Evolutionary conservation across 2,113 vertebrate genomes (phyloP), one percentile per base, ranked within the genome.

Genomic region (Datnioides undecimradiatus): DNA sequence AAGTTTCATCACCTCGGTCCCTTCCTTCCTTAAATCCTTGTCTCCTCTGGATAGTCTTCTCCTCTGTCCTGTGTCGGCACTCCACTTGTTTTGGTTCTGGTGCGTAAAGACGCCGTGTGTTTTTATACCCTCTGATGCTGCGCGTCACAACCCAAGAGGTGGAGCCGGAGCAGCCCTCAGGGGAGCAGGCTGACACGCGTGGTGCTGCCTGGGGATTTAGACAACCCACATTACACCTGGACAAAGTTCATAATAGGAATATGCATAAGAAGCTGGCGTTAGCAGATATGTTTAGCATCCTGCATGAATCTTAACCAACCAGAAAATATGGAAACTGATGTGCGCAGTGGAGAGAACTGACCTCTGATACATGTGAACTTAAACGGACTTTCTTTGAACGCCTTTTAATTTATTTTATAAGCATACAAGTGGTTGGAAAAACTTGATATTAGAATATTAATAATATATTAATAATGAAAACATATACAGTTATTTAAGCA

Each of bases 211-310:
- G 81, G 89, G 86, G 87, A 79, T 73, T 84, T 82, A 41, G 65
- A 41, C 51, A 71, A 59, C 81, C 82, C 75, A 88, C 86, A 23
- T 21, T 79, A 84, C 90, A 93, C 90, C 89, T 93, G 92, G 90
- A 57, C 81, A 2, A 1, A 6, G 6, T 27, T 45, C 43, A 31
- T 14, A 3, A 45, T 48, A 66, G 65, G 84, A 83, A 91, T 89
- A 90, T 88, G 71, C 73, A 87, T 81, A 36, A 85, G 83, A 85
- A 82, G 76, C 76, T 85, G 70, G 31, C 23, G 38, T 16, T 5
- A 10, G 52, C 46, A 62, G 69, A 84, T 70, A 58, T 48, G 65
- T 54, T 66, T 79, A n/a, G 52, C 17, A 57, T 45, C 17, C 16
- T 51, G 36, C 60, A 67, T 65, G 59, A 74, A 74, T 62, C 21